Evolutionary conservation across 2,113 vertebrate genomes (phyloP), one percentile per base, ranked within the genome.

Genomic region (Leptobrachium leishanense): DNA sequence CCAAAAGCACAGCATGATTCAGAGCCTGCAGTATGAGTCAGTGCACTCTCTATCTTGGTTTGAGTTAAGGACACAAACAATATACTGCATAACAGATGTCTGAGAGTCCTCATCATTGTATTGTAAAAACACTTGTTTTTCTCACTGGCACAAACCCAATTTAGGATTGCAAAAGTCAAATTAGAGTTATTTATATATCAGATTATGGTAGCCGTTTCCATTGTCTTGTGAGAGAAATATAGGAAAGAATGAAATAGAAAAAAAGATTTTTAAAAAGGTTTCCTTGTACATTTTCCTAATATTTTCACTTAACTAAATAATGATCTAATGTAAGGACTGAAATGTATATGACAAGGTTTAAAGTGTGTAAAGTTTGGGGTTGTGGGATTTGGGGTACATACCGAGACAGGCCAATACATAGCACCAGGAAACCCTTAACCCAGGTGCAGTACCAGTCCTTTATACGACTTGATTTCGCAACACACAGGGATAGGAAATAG

Each of bases 1-100:
- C 68, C 53, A 71, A 39, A 63, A 71, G 54, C 39, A 55, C 76
- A 62, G 12, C 31, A 64, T 71, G 76, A 64, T 54, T 72, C 62
- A 72, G 66, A 77, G 15, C 31, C 54, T 65, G 39, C 40, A 55
- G 15, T 42, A 40, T 79, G 77, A 79, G 68, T 79, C 77, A 79
- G 44, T 7, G 20, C 57, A 53, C 13, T 43, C 50, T 12, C 63
- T 2, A 72, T 78, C 55, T 10, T 72, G 54, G 39, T 55, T 40
- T 59, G 8, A 54, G 15, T 31, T 65, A 54, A 72, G 69, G 69
- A 65, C 69, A 79, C 59, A 72, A 43, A 65, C 15, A 46, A 13
- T 64, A 53, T 31, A 54, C 62, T 40, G 31, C 43, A 78, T 41
- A 41, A 43, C 59, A 70, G 68, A 79, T 55, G 59, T 71, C 15